Percentiles rank a stretch among this genome's conserved stretches.
phyloP scores from a whole-genome alignment of 2,797 vertebrate genomes.

The Sphenodon punctatus region DNA sequence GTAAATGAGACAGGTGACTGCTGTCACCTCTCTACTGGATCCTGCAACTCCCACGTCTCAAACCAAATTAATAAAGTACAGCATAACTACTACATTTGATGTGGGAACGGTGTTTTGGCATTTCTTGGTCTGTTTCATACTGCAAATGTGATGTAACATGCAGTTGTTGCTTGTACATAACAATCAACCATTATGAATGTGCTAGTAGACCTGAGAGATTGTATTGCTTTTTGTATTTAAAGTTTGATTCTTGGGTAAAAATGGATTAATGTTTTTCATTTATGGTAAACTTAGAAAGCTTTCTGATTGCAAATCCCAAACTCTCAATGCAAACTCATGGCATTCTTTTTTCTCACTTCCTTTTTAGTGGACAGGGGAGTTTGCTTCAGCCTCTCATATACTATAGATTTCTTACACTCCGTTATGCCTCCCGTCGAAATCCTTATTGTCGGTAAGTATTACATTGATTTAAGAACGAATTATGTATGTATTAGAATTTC shows the following conservation, averaged over 20 bases:
- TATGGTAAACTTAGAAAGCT: background rate
- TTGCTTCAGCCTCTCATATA: constrained; percentile 98
- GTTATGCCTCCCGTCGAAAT: constrained; percentile 96
- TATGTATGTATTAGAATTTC: background rate
- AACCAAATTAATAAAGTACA: background rate
- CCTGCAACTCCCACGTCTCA: background rate
- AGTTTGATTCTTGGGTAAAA: background rate
- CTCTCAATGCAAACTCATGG: background rate
- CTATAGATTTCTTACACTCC: constrained; percentile 95
- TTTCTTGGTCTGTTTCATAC: background rate
- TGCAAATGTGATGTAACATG: background rate
- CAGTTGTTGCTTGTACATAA: background rate
- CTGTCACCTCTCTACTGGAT: background rate
- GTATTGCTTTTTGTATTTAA: background rate
- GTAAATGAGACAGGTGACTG: accelerated
- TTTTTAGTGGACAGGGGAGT: constrained; percentile 93
- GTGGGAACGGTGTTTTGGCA: background rate
- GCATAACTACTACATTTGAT: background rate
- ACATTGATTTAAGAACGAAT: background rate
- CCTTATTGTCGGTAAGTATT: constrained; percentile 93
- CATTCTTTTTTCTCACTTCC: constrained; percentile 48
- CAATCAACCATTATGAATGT: background rate
- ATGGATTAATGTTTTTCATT: background rate
- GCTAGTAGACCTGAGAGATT: background rate
- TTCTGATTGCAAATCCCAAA: background rate